These are phyloP conservation scores for Campopleginae sp. DNA, from an alignment of 2,888 invertebrate genomes.

Conservation along the genomic window DNA sequence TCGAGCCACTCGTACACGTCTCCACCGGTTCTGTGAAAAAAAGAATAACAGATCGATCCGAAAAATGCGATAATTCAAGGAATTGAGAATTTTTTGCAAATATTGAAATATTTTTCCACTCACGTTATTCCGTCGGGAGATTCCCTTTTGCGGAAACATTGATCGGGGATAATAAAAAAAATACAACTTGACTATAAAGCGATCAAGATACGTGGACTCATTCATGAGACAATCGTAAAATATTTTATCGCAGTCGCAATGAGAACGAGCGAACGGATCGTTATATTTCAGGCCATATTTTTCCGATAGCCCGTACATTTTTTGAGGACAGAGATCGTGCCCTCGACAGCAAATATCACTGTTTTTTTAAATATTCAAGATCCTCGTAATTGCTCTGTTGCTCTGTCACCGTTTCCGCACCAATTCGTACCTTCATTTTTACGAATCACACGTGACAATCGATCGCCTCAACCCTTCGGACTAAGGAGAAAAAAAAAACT, in stretches of 20 bases:
- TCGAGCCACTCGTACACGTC: constrained; percentile 11
- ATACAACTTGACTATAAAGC: constrained; percentile 6
- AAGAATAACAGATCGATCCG: neutral
- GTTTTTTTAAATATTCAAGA: neutral
- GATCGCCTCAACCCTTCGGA: neutral
- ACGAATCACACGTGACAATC: neutral
- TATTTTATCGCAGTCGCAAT: constrained; percentile 31
- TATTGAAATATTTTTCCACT: neutral
- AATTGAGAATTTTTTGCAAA: neutral
- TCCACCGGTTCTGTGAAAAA: neutral
- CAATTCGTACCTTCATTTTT: constrained; percentile 17
- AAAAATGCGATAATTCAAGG: neutral
- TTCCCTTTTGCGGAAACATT: constrained; percentile 5
- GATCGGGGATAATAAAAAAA: neutral
- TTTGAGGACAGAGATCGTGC: neutral
- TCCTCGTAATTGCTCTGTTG: neutral
- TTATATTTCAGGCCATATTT: neutral
- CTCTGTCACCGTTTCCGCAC: constrained; percentile 7
- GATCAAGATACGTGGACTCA: neutral
- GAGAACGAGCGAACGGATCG: constrained; percentile 21
- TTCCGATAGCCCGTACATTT: neutral
- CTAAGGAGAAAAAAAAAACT: neutral
- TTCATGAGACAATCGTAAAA: constrained; percentile 28
- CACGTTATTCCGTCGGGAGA: neutral
- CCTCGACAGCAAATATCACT: constrained; percentile 11